Percentiles rank a stretch among this genome's conserved stretches.
phyloP scores from a whole-genome alignment of 2,113 vertebrate genomes.

The Apteryx mantelli region DNA sequence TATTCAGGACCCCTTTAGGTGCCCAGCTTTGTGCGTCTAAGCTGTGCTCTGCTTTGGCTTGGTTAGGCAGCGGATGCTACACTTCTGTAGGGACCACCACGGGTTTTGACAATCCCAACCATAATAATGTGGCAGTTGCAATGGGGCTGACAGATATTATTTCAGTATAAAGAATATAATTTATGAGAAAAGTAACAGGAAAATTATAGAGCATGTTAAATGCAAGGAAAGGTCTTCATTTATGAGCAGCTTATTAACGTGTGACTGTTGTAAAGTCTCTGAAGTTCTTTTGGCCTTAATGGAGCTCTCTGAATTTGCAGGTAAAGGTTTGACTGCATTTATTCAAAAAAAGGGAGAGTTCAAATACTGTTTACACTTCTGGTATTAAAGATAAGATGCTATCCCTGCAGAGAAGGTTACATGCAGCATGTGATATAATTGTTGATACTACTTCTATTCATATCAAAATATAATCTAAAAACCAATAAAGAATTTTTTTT shows the following conservation, averaged over 20 bases:
- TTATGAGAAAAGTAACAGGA: neutral
- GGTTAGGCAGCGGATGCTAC: neutral
- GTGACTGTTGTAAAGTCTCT: neutral
- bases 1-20: neutral
- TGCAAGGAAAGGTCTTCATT: neutral
- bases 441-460: neutral
- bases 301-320: neutral
- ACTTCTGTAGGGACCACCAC: neutral
- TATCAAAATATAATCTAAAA: neutral
- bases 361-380: neutral
- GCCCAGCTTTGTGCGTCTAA: rapidly evolving
- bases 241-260: neutral
- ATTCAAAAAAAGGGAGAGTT: neutral
- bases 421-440: neutral
- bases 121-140: neutral
- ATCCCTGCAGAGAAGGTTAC: neutral
- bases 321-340: neutral
- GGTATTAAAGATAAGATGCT: neutral
- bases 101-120: neutral
- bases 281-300: neutral
- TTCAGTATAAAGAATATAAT: neutral
- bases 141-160: neutral
- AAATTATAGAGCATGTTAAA: neutral
- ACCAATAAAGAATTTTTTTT: neutral
- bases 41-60: neutral